Evolutionary conservation across 2,888 invertebrate species (phyloP), one percentile per base, ranked within the genome.

Genomic region (Argynnis bischoffii): DNA sequence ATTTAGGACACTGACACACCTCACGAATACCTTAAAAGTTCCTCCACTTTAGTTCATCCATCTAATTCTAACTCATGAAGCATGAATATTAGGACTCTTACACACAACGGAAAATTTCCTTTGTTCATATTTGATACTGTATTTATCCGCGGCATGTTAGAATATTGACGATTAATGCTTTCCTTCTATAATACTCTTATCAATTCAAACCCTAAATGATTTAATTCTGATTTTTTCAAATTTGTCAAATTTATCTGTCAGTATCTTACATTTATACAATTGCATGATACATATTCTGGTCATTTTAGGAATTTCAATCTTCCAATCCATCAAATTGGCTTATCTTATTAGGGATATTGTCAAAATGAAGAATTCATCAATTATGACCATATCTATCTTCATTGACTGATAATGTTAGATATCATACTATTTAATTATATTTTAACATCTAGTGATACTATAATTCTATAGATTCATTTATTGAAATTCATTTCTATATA

Each of bases 31-130:
- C 41, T 64, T 61, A 59, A 60, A 53, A 55, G 53, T 56, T 3
- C 48, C 57, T 63, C 55, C 8, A 66, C 64, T 31, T 18, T 59
- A 16, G 51, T 1, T 61, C 61, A 61, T 61, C 18, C 61, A 61
- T 61, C 18, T 41, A 60, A 60, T 35, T 16, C 48, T 60, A 60
- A 70, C 41, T 47, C 64, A 55, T 63, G 18, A 31, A 59, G 70
- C 70, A 71, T 71, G 70, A 63, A 15, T n/a, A 63, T 41, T 41
- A 48, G 47, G 41, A 48, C 31, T 67, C 35, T 61, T 41, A 50
- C 55, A 48, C 57, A n/a, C 14, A 14, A 6, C 16, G 18, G 18
- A 2, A 35, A 46, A 26, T 15, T 35, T 16, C 61, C 64, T 48
- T 47, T 47, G 31, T 57, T 47, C 50, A 63, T 56, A 63, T 54